These are phyloP conservation scores for Prochilodus magdalenae DNA, from an alignment of 2,113 vertebrate species.

Conservation along the genomic window DNA sequence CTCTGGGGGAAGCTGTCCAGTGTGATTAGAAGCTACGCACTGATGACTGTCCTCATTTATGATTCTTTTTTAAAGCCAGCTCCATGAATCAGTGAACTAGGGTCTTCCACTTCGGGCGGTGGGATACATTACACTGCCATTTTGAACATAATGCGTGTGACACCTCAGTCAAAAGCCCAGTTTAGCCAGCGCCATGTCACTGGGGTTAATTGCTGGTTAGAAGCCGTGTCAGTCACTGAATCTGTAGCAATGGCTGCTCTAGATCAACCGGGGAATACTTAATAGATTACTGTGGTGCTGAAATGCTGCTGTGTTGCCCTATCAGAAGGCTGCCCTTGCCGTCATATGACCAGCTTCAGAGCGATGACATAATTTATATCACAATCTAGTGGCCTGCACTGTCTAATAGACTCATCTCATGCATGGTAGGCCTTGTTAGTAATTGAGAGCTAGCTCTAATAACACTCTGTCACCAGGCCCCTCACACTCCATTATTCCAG, in stretches of 20 bases:
- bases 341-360: conserved; percentile 37
- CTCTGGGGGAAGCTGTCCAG: conserved; percentile 23
- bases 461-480: conserved; percentile 63
- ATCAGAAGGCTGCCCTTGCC: conserved; percentile 22
- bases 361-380: conserved; percentile 28
- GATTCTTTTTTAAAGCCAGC: conserved; percentile 16
- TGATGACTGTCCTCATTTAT: conserved; percentile 35
- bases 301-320: conserved; percentile 31
- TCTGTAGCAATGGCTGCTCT: conserved; percentile 25
- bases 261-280: conserved; percentile 27
- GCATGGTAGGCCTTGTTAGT: conserved; percentile 43
- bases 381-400: conserved; percentile 20
- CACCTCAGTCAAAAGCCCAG: conserved; percentile 48
- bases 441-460: conserved; percentile 58
- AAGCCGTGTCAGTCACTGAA: conserved; percentile 51
- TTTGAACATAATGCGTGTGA: conserved; percentile 46
- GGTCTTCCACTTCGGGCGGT: conserved; percentile 16
- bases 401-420: conserved; percentile 42
- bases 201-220: conserved; percentile 60
- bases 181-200: conserved; percentile 50
- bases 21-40: conserved; percentile 33
- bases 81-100: conserved; percentile 12
- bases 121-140: conserved; percentile 40
- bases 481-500: conserved; percentile 60
- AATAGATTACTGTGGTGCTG: conserved; percentile 45